Evolutionary conservation across 1,140 invertebrate species (phyloP).

Genomic region (Cotesia vestalis): DNA sequence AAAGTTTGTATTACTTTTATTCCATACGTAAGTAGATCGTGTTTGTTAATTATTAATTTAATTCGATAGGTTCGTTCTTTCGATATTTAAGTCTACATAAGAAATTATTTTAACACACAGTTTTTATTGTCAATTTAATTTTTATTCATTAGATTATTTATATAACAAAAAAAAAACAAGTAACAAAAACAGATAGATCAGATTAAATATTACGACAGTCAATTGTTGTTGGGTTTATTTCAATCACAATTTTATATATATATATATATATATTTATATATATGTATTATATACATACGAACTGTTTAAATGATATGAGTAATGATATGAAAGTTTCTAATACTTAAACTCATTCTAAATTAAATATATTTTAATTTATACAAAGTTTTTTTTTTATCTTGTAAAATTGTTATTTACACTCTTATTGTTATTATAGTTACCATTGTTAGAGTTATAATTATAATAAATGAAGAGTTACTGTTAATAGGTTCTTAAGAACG

Average conservation of each 20-base stretch:
- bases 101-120: too few species aligned
- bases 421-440: too few species aligned
- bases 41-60: too few species aligned
- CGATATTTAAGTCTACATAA: too few species aligned
- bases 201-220: constrained; percentile 47
- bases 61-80: too few species aligned
- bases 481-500: too few species aligned
- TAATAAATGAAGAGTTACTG: too few species aligned
- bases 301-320: constrained; percentile 58
- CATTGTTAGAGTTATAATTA: constrained; percentile 40
- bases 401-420: constrained; percentile 20
- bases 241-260: constrained; percentile 52
- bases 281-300: constrained; percentile 62
- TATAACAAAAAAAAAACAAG: constrained; percentile 11
- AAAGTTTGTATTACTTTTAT: too few species aligned
- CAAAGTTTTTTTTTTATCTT: constrained; percentile 21
- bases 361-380: constrained; percentile 50
- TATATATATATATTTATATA: neutral
- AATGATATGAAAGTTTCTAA: constrained; percentile 56
- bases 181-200: constrained; percentile 3
- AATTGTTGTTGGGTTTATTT: constrained; percentile 55
- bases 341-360: constrained; percentile 50
- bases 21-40: too few species aligned
- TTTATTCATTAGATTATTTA: too few species aligned
- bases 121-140: too few species aligned